Conservation (phyloP, 2,888 invertebrate species). For the Noctua janthina region DNA sequence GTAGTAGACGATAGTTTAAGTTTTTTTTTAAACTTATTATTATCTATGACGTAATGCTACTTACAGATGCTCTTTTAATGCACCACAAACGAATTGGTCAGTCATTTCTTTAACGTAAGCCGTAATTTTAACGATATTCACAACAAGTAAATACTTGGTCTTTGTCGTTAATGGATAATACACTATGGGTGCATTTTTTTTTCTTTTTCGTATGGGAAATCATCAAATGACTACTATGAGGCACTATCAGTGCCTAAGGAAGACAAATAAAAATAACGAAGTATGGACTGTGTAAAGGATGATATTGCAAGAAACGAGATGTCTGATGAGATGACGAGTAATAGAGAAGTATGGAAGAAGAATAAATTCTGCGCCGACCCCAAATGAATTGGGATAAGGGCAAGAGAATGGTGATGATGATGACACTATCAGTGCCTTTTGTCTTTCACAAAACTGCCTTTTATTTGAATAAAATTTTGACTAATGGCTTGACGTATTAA, state of each 20-base stretch:
- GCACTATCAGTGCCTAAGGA: no score
- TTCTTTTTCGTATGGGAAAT: no score
- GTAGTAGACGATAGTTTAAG: background rate
- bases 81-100: background rate
- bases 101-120: background rate
- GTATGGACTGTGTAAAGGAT: no score
- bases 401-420: no score
- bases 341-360: no score
- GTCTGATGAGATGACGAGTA: no score
- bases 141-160: background rate
- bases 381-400: no score
- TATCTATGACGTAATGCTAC: background rate
- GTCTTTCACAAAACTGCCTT: conserved; percentile 4
- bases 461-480: conserved; percentile 12
- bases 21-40: background rate
- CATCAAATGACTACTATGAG: no score
- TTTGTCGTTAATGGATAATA: background rate
- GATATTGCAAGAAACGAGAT: no score
- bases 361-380: no score
- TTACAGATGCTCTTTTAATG: background rate
- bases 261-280: no score
- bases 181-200: background rate
- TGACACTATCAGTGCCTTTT: background rate
- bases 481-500: conserved; percentile 15
- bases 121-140: background rate